Evolutionary conservation across 2,888 invertebrate genomes (phyloP).

Genomic region (Acrobasis consociella): DNA sequence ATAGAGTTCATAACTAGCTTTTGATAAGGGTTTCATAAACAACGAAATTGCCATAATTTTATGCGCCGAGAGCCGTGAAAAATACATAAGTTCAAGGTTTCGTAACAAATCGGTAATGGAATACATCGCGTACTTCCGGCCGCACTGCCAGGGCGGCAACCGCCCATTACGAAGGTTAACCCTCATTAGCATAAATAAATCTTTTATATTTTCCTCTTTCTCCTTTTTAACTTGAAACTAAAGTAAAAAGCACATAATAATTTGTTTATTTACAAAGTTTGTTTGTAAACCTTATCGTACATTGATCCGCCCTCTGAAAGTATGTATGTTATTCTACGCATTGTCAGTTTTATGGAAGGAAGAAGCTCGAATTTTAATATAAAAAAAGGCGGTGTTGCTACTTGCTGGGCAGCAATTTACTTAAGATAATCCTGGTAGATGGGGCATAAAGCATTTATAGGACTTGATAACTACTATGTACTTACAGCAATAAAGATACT

Average conservation of each 20-base stretch:
- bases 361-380: too few relatives aligned
- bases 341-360: too few relatives aligned
- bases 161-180: constrained; percentile 36
- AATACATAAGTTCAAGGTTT: constrained; percentile 53
- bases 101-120: constrained; percentile 45
- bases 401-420: neutral
- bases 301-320: too few relatives aligned
- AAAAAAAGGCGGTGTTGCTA: neutral
- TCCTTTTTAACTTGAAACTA: constrained; percentile 36
- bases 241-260: neutral
- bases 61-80: constrained; percentile 33
- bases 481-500: neutral
- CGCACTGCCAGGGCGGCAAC: constrained; percentile 54
- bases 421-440: constrained; percentile 29
- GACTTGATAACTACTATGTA: constrained; percentile 11
- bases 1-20: neutral
- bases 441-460: neutral
- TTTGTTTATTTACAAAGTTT: neutral
- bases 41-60: constrained; percentile 27
- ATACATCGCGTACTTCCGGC: constrained; percentile 65
- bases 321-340: too few relatives aligned
- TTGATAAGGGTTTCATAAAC: constrained; percentile 20
- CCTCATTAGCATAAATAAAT: constrained; percentile 43
- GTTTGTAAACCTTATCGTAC: too few relatives aligned
- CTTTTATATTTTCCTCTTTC: constrained; percentile 6